Conservation (phyloP, 2,797 vertebrate species). For the Rallus crepitans region DNA sequence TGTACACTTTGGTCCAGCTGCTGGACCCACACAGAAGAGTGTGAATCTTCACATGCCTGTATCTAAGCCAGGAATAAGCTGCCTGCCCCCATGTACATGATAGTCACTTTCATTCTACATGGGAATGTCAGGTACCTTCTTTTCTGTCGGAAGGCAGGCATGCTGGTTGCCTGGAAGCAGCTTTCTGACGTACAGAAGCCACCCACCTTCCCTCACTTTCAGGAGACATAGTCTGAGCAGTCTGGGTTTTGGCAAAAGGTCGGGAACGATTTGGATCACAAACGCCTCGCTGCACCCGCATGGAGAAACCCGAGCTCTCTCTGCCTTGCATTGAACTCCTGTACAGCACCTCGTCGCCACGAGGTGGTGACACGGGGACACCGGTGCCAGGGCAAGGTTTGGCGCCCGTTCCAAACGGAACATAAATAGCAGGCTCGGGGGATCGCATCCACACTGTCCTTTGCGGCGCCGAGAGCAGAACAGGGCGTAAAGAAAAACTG, state of each 20-base stretch:
- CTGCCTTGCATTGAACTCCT: accelerated
- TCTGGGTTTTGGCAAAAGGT: background rate
- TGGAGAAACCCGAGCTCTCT: background rate
- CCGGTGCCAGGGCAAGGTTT: background rate
- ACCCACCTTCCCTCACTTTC: background rate
- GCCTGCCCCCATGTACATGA: accelerated
- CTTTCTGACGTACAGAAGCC: background rate
- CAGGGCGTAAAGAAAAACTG: no score
- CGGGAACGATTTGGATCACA: background rate
- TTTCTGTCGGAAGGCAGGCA: background rate
- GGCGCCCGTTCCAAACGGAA: background rate
- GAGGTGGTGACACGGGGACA: background rate
- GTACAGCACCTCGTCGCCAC: background rate
- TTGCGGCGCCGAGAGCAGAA: background rate
- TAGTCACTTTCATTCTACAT: background rate
- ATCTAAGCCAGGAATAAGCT: background rate
- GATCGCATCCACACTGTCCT: accelerated
- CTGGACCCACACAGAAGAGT: background rate
- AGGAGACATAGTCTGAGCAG: background rate
- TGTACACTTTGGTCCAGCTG: background rate
- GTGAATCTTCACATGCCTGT: background rate
- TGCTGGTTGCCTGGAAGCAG: background rate
- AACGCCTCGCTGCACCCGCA: background rate
- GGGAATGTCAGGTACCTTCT: background rate
- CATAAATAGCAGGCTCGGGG: background rate